Conservation (phyloP, 2,888 invertebrate species). For the Unio delphinus region DNA sequence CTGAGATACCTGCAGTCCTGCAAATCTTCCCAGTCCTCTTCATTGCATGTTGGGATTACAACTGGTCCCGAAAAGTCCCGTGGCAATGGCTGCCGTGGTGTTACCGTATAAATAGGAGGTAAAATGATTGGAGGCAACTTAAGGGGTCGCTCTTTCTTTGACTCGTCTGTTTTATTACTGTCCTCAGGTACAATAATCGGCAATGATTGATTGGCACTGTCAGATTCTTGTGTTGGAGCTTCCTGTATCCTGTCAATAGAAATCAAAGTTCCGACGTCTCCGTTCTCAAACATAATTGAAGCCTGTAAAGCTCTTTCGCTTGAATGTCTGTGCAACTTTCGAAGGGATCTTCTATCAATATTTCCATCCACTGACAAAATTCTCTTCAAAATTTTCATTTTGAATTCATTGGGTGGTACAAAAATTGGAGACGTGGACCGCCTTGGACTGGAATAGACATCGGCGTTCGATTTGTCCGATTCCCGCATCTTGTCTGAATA, state of each 20-base stretch:
- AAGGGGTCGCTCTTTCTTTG: slow-evolving; percentile 34
- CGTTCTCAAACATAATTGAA: slow-evolving; percentile 45
- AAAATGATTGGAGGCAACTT: slow-evolving; percentile 51
- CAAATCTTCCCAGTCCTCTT: slow-evolving; percentile 54
- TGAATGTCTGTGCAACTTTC: slow-evolving; percentile 38
- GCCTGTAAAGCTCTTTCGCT: slow-evolving; percentile 43
- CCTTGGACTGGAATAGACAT: too few relatives aligned
- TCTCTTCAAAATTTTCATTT: slow-evolving; percentile 41
- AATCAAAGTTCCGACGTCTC: slow-evolving; percentile 45
- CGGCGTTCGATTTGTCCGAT: too few relatives aligned
- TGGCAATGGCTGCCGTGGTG: slow-evolving; percentile 40
- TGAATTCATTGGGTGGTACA: slow-evolving; percentile 43
- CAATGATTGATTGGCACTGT: too few relatives aligned
- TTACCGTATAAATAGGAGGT: slow-evolving; percentile 43
- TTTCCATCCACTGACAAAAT: slow-evolving; percentile 42
- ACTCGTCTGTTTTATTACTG: slow-evolving; percentile 5
- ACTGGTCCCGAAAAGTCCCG: slow-evolving; percentile 38
- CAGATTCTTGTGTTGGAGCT: too few relatives aligned
- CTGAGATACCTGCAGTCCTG: slow-evolving; percentile 54
- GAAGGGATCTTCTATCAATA: slow-evolving; percentile 35
- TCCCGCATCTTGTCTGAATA: too few relatives aligned
- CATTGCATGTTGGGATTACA: slow-evolving; percentile 29
- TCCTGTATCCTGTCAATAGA: slow-evolving; percentile 34
- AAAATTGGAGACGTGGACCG: slow-evolving; percentile 27
- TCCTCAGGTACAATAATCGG: too few relatives aligned